These are phyloP conservation scores for Sesia bembeciformis DNA, from an alignment of 2,888 invertebrate species.

Conservation along the genomic window DNA sequence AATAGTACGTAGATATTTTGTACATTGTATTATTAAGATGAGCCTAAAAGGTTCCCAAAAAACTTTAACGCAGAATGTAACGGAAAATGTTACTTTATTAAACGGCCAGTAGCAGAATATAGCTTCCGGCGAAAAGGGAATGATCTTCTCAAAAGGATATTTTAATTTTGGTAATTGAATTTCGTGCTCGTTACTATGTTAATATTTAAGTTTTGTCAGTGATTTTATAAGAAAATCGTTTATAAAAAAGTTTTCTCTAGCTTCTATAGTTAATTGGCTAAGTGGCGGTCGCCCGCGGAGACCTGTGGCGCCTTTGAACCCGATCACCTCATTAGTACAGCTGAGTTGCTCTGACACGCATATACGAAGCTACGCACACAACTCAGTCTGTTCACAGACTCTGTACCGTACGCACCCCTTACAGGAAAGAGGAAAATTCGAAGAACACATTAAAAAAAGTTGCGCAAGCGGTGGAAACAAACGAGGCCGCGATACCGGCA, in stretches of 20 bases:
- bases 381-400: constrained; percentile 57
- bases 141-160: background rate
- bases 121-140: background rate
- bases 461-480: constrained; percentile 54
- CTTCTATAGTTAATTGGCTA: constrained; percentile 24
- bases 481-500: constrained; percentile 57
- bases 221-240: background rate
- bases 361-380: constrained; percentile 41
- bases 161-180: background rate
- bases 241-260: constrained; percentile 2
- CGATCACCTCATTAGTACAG: constrained; percentile 67
- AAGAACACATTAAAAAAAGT: constrained; percentile 18
- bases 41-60: no score
- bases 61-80: no score
- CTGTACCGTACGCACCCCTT: constrained; percentile 52
- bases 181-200: background rate
- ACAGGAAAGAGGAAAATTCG: constrained; percentile 22
- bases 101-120: background rate
- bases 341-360: constrained; percentile 50
- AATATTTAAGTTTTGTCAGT: background rate
- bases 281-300: constrained; percentile 52
- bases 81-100: background rate
- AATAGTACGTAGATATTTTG: no score
- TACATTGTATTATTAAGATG: no score
- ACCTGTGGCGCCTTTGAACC: constrained; percentile 58